Evolutionary conservation across 1,140 invertebrate species (phyloP).

Genomic region (Spodoptera litura): DNA sequence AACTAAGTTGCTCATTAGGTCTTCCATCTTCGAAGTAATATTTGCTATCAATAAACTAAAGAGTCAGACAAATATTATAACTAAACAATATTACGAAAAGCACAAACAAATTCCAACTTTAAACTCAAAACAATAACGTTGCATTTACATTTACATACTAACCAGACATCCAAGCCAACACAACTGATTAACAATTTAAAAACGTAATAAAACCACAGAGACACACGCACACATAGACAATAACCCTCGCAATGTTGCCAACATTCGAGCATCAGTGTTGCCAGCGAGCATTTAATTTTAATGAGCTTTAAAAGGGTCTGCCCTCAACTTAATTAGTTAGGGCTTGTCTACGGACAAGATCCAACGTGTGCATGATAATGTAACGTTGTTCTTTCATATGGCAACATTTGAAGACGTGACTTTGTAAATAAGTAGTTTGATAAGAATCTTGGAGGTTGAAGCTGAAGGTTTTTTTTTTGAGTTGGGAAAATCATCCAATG

Average conservation of each 20-base stretch:
- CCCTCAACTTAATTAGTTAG: slow-evolving; percentile 61
- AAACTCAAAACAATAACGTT: neutral
- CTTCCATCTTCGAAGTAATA: too few relatives aligned
- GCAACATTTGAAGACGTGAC: slow-evolving; percentile 28
- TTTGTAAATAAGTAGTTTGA: slow-evolving; percentile 37
- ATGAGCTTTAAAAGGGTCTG: slow-evolving; percentile 60
- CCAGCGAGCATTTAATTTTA: slow-evolving; percentile 57
- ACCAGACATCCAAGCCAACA: neutral
- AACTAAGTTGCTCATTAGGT: too few relatives aligned
- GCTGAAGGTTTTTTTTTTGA: too few relatives aligned
- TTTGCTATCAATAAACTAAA: too few relatives aligned
- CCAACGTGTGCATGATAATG: slow-evolving; percentile 54
- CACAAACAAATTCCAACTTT: neutral
- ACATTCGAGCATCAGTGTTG: slow-evolving; percentile 37
- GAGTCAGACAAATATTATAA: too few relatives aligned
- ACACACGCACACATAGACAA: slow-evolving; percentile 25
- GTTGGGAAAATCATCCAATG: too few relatives aligned
- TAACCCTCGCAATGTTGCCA: slow-evolving; percentile 23
- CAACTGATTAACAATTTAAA: neutral
- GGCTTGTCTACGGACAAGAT: slow-evolving; percentile 57
- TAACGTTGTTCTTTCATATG: slow-evolving; percentile 26
- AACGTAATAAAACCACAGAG: slow-evolving; percentile 6
- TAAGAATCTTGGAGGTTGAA: neutral
- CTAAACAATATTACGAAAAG: neutral
- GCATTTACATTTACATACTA: too few relatives aligned